Evolutionary conservation across 1,140 invertebrate species (phyloP), one percentile per base, ranked within the genome.

Genomic region (Euwallacea similis): DNA sequence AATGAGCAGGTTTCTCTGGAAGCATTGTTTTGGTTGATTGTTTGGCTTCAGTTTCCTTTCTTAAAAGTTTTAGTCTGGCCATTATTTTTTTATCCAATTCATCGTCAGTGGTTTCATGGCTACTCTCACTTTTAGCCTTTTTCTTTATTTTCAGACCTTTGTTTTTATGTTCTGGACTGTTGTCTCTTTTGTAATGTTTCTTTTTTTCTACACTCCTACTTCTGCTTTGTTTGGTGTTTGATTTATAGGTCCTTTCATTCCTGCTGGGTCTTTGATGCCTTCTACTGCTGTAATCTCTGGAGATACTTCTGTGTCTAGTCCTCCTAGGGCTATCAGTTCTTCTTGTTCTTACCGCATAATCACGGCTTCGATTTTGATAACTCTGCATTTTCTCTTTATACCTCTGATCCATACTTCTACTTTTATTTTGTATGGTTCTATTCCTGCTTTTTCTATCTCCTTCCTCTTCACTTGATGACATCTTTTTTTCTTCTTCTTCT

Each of bases 401-500:
- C 55, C 55, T 61, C 33, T 21, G 8, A 61, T 61, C 33, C 11
- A 8, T 42, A 61, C 21, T 61, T 11, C 16, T 64, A 16, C 60
- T n/a, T 42, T 66, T 53, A 15, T 66, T 33, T 60, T 73, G 10
- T 55, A 42, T 7, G 6, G 7, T 55, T 56, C 60, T 33, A 33
- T 33, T 33, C 21, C 21, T 63, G 0, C 16, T 42, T 55, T 61
- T 67, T 21, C 44, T 56, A 53, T 63, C 10, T 16, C 13, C 43
- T 44, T 79, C 79, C 66, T 78, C 76, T 55, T 79, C 73, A 56
- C 70, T 84, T 68, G 77, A 77, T 50, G 77, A 69, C 50, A 62
- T 84, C 61, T 82, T 81, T 47, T 83, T 79, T 44, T 78, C 78
- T 11, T 85, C 78, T 62, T 82, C 75, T 44, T 79, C 79, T 64